phyloP scores from a whole-genome alignment of 2,888 invertebrate species.

The Dugesia japonica region DNA sequence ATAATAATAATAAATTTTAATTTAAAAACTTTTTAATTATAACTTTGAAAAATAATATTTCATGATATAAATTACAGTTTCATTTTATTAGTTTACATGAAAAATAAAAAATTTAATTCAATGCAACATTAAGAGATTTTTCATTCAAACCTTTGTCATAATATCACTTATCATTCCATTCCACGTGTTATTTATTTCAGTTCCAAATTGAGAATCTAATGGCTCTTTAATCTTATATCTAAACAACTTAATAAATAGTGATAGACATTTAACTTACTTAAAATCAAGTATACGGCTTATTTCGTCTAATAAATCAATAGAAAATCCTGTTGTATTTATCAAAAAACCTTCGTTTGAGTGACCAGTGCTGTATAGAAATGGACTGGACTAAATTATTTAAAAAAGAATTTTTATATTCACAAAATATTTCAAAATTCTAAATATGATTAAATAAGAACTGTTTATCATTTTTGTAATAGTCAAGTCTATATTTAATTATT shows the following conservation, averaged over 20 bases:
- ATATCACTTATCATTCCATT: conserved; percentile 11
- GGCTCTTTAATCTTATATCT: not conserved
- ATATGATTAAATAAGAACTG: too few relatives aligned
- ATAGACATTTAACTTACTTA: not conserved
- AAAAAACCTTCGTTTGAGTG: not conserved
- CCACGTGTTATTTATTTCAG: not conserved
- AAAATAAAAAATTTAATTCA: too few relatives aligned
- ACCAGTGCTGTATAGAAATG: not conserved
- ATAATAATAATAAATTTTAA: conserved; percentile 29
- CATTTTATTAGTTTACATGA: too few relatives aligned
- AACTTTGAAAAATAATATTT: not conserved
- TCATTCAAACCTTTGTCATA: not conserved
- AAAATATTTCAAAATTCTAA: too few relatives aligned
- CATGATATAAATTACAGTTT: not conserved
- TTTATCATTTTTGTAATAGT: too few relatives aligned
- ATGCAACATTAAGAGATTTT: too few relatives aligned
- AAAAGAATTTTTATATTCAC: too few relatives aligned
- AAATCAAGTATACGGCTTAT: not conserved
- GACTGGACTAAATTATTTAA: not conserved
- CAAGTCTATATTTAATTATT: too few relatives aligned
- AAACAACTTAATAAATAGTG: not conserved
- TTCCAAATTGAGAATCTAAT: not conserved
- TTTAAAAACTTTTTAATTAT: not conserved
- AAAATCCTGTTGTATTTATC: not conserved
- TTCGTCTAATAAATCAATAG: not conserved